phyloP scores from a whole-genome alignment of 2,888 invertebrate genomes.

The Scaptodrosophila latifasciaeformis region DNA sequence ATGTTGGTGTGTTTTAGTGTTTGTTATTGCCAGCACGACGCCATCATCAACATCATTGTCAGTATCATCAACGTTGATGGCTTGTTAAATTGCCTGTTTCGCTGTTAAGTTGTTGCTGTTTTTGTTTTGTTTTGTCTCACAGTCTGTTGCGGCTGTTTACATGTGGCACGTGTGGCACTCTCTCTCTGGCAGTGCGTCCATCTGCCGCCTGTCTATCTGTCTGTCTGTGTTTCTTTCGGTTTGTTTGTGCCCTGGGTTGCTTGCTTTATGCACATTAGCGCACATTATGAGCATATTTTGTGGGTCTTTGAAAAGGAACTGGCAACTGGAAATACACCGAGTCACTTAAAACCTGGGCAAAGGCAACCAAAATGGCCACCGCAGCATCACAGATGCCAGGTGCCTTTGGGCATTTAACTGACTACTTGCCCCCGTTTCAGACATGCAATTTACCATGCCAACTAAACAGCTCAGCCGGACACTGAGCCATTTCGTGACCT shows the following conservation, averaged over 20 bases:
- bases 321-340: not conserved
- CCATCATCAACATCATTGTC: slow-evolving; percentile 67
- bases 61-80: slow-evolving; percentile 67
- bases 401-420: not conserved
- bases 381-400: slow-evolving; percentile 12
- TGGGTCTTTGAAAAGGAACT: slow-evolving; percentile 28
- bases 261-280: slow-evolving; percentile 64
- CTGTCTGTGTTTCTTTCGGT: slow-evolving; percentile 21
- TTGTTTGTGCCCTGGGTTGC: slow-evolving; percentile 44
- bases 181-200: slow-evolving; percentile 17
- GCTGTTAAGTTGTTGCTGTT: slow-evolving; percentile 36
- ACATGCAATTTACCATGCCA: not conserved
- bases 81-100: slow-evolving; percentile 70
- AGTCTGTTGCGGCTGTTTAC: slow-evolving; percentile 13
- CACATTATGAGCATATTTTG: slow-evolving; percentile 61
- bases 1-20: slow-evolving; percentile 1
- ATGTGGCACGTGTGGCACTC: slow-evolving; percentile 15
- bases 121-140: too few relatives aligned
- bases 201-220: not conserved
- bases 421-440: not conserved
- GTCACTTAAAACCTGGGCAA: slow-evolving; percentile 19
- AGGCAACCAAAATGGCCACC: slow-evolving; percentile 9
- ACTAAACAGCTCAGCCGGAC: slow-evolving; percentile 26
- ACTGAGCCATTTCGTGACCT: slow-evolving; percentile 47
- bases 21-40: slow-evolving; percentile 51